Evolutionary conservation across 2,797 vertebrate species (phyloP).

Genomic region (Sus cebifrons): DNA sequence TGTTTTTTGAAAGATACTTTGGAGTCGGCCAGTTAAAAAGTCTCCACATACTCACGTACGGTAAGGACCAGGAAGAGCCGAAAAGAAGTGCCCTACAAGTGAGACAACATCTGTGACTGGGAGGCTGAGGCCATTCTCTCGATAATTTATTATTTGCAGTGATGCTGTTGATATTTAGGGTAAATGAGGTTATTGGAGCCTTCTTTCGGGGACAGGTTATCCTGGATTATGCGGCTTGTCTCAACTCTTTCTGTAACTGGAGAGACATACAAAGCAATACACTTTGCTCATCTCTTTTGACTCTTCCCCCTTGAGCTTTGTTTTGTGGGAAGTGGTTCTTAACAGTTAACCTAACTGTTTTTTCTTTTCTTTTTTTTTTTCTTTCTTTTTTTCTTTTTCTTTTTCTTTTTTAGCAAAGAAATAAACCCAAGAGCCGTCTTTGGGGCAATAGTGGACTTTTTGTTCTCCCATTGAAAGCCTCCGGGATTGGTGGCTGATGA

Average conservation of each 20-base stretch:
- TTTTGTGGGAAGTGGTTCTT: conserved; percentile 75
- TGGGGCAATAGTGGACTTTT: conserved; percentile 77
- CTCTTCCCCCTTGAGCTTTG: conserved; percentile 68
- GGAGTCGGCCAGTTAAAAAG: neutral
- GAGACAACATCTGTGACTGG: neutral
- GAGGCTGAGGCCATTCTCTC: neutral
- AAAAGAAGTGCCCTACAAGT: neutral
- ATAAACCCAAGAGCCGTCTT: conserved; percentile 72
- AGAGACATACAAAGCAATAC: neutral
- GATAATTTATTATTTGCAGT: neutral
- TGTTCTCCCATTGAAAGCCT: conserved; percentile 76
- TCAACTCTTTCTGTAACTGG: conserved; percentile 2
- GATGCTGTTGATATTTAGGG: conserved; percentile 59
- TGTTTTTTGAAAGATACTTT: conserved; percentile 34
- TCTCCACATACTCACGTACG: neutral
- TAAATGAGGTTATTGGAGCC: conserved; percentile 34
- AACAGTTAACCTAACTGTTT: conserved; percentile 65
- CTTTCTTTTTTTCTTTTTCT: neutral
- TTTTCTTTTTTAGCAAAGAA: neutral
- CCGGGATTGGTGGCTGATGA: conserved; percentile 83
- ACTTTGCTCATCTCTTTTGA: neutral
- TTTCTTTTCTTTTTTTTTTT: neutral
- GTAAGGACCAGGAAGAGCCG: neutral
- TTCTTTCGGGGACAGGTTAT: conserved; percentile 25
- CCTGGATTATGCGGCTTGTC: neutral